A percentile compares a stretch with the other conserved stretches of the same genome.
These are phyloP conservation scores for Onychostoma macrolepis DNA, from an alignment of 2,113 vertebrate species.

Conservation along the genomic window DNA sequence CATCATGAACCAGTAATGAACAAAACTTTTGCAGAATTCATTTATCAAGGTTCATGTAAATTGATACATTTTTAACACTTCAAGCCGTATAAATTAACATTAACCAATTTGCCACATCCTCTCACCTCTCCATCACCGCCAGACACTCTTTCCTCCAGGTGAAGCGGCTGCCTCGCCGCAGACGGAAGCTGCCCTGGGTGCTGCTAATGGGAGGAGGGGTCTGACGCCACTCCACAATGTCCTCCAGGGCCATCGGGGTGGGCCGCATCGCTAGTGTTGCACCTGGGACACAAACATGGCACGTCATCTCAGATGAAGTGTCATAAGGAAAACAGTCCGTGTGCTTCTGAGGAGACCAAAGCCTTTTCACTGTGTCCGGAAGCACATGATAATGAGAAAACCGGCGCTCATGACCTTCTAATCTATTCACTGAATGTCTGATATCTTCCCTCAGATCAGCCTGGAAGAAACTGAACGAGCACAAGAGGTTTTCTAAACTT, in stretches of 20 bases:
- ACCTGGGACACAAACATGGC: conserved; percentile 72
- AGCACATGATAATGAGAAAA: conserved; percentile 18
- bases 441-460: neutral
- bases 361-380: neutral
- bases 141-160: conserved; percentile 99
- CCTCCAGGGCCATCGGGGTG: conserved; percentile 88
- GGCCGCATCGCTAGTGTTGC: conserved; percentile 95
- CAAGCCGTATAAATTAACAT: neutral
- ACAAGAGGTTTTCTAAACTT: neutral
- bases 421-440: conserved; percentile 6
- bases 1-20: neutral
- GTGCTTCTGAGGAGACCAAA: neutral
- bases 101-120: neutral
- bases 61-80: neutral
- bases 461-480: neutral
- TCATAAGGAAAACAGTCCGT: neutral
- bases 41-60: no score
- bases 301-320: neutral
- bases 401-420: neutral
- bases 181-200: conserved; percentile 89
- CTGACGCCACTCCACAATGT: conserved; percentile 93
- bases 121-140: conserved; percentile 97
- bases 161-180: conserved; percentile 94
- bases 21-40: no score
- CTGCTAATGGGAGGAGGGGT: conserved; percentile 87